These are phyloP conservation scores for Centropus bengalensis DNA, from an alignment of 2,113 vertebrate genomes.

Conservation along the genomic window DNA sequence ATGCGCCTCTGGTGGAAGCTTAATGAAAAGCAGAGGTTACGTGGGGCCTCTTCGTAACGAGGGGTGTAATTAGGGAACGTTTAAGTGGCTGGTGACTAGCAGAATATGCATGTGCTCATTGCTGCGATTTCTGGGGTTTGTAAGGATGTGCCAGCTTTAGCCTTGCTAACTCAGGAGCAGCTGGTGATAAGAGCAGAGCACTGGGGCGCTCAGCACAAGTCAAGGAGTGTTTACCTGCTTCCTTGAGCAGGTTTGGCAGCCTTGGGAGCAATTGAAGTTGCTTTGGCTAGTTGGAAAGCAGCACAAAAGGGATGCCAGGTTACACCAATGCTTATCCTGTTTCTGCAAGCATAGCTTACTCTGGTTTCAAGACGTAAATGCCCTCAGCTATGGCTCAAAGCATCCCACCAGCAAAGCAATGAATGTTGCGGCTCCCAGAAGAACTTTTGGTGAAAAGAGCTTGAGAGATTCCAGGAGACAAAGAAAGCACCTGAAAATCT, in stretches of 20 bases:
- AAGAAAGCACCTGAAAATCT: background rate
- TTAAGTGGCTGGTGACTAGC: background rate
- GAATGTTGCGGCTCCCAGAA: background rate
- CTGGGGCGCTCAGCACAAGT: background rate
- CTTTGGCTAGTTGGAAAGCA: background rate
- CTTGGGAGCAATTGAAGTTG: background rate
- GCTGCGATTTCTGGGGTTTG: background rate
- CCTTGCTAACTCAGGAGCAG: background rate
- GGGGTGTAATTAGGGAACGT: background rate
- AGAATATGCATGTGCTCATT: background rate
- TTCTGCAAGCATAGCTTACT: background rate
- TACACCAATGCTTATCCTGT: background rate
- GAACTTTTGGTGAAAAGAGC: background rate
- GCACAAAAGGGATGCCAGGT: background rate
- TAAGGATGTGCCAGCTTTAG: background rate
- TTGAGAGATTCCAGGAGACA: background rate
- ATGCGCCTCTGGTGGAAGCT: constrained; percentile 8
- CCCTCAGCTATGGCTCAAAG: background rate
- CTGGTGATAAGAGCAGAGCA: background rate
- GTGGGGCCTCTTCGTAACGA: background rate
- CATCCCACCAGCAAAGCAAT: background rate
- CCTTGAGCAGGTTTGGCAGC: constrained; percentile 20
- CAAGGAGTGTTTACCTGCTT: background rate
- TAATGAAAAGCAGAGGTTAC: background rate
- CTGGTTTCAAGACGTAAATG: background rate